phyloP scores from a whole-genome alignment of 2,113 vertebrate species.

The Nannobrachium achirus region DNA sequence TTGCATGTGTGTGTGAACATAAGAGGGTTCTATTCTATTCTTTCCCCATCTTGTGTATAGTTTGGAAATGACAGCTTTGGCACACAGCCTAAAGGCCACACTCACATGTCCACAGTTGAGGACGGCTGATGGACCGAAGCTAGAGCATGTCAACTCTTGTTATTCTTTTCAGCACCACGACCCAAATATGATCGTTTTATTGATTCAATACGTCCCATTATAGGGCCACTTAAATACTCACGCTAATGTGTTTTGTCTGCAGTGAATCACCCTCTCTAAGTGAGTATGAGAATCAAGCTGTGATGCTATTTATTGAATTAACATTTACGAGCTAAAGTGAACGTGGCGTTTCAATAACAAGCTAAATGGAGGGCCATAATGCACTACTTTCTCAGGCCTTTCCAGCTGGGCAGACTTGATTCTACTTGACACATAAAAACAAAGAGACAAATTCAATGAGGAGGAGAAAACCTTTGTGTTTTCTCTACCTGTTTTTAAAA shows the following conservation, averaged over 20 bases:
- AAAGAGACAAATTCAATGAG: background rate
- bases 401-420: slow-evolving; percentile 4
- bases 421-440: background rate
- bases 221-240: background rate
- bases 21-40: background rate
- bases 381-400: background rate
- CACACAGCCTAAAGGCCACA: background rate
- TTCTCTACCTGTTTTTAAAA: slow-evolving; percentile 7
- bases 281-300: background rate
- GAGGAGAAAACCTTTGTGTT: background rate
- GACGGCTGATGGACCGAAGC: background rate
- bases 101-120: too few species aligned
- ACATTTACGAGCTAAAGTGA: background rate
- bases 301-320: slow-evolving; percentile 2
- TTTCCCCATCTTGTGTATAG: slow-evolving; percentile 1
- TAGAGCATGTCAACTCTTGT: slow-evolving; percentile 1
- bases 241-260: slow-evolving; percentile 10
- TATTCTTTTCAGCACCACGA: slow-evolving; percentile 5
- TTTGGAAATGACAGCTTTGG: slow-evolving; percentile 12
- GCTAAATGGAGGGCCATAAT: background rate
- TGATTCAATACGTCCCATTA: background rate
- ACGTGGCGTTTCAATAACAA: background rate
- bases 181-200: slow-evolving; percentile 21
- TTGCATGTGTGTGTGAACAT: background rate
- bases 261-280: background rate